Evolutionary conservation across 2,113 vertebrate genomes (phyloP).

Genomic region (Pseudorasbora parva): DNA sequence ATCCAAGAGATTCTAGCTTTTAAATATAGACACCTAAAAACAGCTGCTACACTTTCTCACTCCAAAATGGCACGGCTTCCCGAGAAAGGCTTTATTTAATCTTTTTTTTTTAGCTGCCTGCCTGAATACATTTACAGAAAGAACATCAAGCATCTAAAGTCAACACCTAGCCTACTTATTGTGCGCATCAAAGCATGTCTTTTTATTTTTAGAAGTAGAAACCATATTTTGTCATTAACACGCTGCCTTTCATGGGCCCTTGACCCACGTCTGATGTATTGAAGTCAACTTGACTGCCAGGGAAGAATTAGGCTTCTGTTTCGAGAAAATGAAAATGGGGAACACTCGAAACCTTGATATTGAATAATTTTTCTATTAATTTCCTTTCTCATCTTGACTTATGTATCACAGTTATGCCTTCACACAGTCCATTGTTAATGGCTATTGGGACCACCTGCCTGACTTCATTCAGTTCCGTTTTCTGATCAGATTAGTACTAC

Average conservation of each 20-base stretch:
- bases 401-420: neutral
- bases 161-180: constrained; percentile 8
- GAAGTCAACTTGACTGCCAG: neutral
- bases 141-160: neutral
- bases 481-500: constrained; percentile 44
- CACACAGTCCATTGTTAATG: constrained; percentile 7
- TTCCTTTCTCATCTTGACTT: neutral
- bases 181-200: constrained; percentile 8
- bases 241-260: neutral
- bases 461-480: constrained; percentile 16
- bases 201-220: constrained; percentile 3
- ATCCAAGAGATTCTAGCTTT: constrained; percentile 35
- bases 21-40: constrained; percentile 50
- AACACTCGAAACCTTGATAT: neutral
- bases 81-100: constrained; percentile 20
- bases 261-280: neutral
- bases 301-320: neutral
- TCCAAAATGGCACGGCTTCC: constrained; percentile 17
- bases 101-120: constrained; percentile 8
- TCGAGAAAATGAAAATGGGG: neutral
- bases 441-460: neutral
- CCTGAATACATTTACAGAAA: constrained; percentile 38
- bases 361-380: neutral
- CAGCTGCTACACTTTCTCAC: constrained; percentile 47
- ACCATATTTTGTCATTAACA: neutral